phyloP scores from a whole-genome alignment of 2,888 invertebrate species.

The Ypsolopha sequella region DNA sequence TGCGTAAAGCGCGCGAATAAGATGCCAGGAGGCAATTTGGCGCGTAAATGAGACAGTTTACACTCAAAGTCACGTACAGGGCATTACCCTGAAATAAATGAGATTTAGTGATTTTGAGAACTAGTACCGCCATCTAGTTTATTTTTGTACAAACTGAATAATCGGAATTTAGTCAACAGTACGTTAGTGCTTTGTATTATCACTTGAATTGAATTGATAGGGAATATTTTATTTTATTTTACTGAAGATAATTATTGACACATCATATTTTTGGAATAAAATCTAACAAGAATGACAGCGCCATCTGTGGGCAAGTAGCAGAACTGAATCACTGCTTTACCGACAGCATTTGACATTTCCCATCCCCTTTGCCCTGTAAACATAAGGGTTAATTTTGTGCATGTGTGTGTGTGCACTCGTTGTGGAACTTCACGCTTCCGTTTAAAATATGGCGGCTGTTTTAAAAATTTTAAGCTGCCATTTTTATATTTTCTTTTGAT shows the following conservation, averaged over 20 bases:
- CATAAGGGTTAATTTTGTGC: constrained; percentile 6
- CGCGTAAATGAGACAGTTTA: constrained; percentile 58
- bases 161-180: too few species aligned
- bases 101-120: constrained; percentile 11
- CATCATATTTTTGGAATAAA: background rate
- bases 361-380: background rate
- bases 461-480: background rate
- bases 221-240: background rate
- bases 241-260: background rate
- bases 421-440: background rate
- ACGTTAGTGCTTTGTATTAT: background rate
- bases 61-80: constrained; percentile 51
- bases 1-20: constrained; percentile 45
- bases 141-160: background rate
- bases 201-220: too few species aligned
- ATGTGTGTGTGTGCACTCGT: constrained; percentile 31
- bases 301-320: constrained; percentile 38
- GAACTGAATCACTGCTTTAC: constrained; percentile 28
- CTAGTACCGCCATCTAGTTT: constrained; percentile 36
- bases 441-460: constrained; percentile 5
- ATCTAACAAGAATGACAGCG: constrained; percentile 10
- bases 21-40: constrained; percentile 57
- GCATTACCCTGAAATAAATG: constrained; percentile 6
- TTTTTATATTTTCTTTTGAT: background rate
- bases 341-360: constrained; percentile 18